Percentiles rank a stretch among this genome's conserved stretches.
phyloP scores from a whole-genome alignment of 2,113 vertebrate species.

The Rana temporaria region DNA sequence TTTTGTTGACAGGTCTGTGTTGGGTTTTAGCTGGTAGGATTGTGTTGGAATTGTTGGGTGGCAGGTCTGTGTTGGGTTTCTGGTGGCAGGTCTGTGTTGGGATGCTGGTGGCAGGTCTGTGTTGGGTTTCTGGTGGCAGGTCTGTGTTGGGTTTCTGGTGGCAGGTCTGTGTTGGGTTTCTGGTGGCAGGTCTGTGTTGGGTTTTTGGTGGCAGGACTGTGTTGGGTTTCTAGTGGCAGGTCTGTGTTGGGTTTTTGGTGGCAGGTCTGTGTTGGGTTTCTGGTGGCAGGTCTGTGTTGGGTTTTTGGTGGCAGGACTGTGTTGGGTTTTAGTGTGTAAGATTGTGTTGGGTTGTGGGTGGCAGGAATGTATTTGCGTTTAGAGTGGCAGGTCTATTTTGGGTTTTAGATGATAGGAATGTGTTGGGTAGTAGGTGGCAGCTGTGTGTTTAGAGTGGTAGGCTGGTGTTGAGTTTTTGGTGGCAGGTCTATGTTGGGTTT shows the following conservation, averaged over 20 bases:
- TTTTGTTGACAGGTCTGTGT: background rate
- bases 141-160: background rate
- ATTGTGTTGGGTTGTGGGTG: background rate
- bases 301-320: background rate
- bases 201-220: background rate
- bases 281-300: background rate
- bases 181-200: background rate
- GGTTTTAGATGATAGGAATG: too few relatives aligned
- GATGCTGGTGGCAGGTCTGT: too few relatives aligned
- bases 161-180: background rate
- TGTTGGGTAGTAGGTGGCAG: too few relatives aligned
- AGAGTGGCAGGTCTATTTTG: background rate
- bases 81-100: too few relatives aligned
- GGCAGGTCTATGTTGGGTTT: background rate
- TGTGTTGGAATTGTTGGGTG: background rate
- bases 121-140: background rate
- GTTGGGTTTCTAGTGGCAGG: background rate
- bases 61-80: background rate
- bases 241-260: background rate
- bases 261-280: background rate
- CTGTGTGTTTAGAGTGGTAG: background rate
- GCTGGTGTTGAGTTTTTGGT: background rate
- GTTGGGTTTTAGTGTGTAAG: background rate
- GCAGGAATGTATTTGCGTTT: background rate
- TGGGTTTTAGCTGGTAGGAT: background rate